A percentile compares a stretch with the other conserved stretches of the same genome.
phyloP scores from a whole-genome alignment of 2,888 invertebrate genomes.

The Zaprionus bogoriensis region DNA sequence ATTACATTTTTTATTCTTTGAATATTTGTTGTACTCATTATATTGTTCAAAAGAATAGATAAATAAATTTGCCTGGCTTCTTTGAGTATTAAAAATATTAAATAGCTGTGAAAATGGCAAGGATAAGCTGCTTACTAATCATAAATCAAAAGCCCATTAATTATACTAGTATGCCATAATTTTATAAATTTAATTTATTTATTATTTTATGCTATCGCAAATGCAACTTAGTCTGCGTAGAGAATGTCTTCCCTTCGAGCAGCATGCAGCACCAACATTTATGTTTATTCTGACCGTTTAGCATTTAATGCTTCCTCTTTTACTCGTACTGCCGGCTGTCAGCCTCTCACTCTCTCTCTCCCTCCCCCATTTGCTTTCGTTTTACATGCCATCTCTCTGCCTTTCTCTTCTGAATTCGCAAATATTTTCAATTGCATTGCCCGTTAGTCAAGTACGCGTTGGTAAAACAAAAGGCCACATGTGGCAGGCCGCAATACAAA shows the following conservation, averaged over 20 bases:
- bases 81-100: too few relatives aligned
- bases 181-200: neutral
- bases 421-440: conserved; percentile 38
- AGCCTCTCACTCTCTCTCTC: neutral
- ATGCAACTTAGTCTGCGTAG: neutral
- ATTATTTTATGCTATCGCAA: neutral
- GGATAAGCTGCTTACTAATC: too few relatives aligned
- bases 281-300: neutral
- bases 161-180: too few relatives aligned
- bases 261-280: neutral
- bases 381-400: neutral
- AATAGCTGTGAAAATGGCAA: too few relatives aligned
- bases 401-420: conserved; percentile 5
- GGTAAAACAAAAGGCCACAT: conserved; percentile 28
- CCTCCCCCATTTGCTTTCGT: neutral
- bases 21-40: too few relatives aligned
- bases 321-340: too few relatives aligned
- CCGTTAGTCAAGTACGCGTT: conserved; percentile 29
- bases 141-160: too few relatives aligned
- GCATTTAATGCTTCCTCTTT: neutral
- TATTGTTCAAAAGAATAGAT: too few relatives aligned
- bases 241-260: neutral
- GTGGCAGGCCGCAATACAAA: neutral
- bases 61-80: too few relatives aligned
- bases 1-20: too few relatives aligned